phyloP scores from a whole-genome alignment of 2,797 vertebrate genomes.

The Pangasius krempfi region DNA sequence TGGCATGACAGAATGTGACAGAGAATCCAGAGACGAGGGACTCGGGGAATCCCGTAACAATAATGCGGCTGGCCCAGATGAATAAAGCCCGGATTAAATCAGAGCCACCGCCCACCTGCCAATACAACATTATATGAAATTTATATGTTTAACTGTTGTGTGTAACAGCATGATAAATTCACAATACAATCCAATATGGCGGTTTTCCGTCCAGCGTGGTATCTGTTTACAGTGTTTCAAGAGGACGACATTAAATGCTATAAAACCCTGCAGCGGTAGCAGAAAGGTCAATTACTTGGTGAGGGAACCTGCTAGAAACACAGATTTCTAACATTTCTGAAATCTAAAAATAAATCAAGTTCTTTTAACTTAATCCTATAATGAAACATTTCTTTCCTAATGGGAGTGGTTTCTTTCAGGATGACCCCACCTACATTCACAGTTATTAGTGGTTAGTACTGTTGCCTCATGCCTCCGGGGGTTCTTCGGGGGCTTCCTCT shows the following conservation, averaged over 20 bases:
- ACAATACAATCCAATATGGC: background rate
- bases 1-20: conserved; percentile 82
- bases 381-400: background rate
- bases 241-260: background rate
- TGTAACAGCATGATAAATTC: conserved; percentile 31
- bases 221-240: background rate
- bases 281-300: background rate
- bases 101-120: conserved; percentile 79
- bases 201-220: background rate
- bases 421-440: background rate
- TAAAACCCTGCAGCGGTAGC: background rate
- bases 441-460: too few species aligned
- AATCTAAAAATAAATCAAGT: background rate
- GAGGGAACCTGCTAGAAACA: background rate
- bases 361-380: background rate
- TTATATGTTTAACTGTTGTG: conserved; percentile 35
- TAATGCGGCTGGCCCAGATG: conserved; percentile 72
- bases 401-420: background rate
- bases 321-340: background rate
- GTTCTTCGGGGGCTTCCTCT: too few species aligned
- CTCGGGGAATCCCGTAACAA: conserved; percentile 80
- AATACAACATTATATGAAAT: conserved; percentile 56
- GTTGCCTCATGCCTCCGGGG: too few species aligned
- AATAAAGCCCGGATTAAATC: conserved; percentile 80
- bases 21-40: conserved; percentile 75